These are phyloP conservation scores for Hydrochoerus hydrochaeris DNA, from an alignment of 2,113 vertebrate genomes.

Conservation along the genomic window DNA sequence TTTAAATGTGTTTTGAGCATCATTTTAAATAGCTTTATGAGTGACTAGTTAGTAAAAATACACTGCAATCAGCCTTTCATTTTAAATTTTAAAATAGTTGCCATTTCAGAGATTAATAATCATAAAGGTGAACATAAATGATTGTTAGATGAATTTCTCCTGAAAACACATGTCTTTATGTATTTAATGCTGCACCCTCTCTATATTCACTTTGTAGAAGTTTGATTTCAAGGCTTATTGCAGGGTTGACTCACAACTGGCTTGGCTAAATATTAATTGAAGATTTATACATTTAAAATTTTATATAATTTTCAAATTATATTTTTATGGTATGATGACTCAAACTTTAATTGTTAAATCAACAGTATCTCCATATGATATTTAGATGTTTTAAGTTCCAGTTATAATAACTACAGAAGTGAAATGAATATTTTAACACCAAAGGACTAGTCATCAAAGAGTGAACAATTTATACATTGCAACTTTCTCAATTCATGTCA, in stretches of 20 bases:
- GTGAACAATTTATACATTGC: neutral
- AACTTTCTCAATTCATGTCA: neutral
- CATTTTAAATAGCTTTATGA: neutral
- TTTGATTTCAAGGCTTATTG: neutral
- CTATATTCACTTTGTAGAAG: neutral
- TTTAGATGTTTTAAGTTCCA: neutral
- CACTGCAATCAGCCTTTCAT: neutral
- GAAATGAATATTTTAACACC: neutral
- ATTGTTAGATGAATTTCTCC: neutral
- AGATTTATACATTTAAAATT: neutral
- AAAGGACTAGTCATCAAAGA: neutral
- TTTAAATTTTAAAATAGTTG: neutral
- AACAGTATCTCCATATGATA: neutral
- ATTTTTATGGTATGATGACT: neutral
- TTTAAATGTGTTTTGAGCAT: neutral
- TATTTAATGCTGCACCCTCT: neutral
- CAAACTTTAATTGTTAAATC: neutral
- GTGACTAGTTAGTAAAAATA: neutral
- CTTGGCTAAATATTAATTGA: neutral
- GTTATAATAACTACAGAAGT: neutral
- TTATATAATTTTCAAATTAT: neutral
- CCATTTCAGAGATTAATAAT: neutral
- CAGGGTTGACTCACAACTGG: neutral
- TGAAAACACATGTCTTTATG: accelerated
- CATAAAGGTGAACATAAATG: neutral